phyloP scores from a whole-genome alignment of 1,140 invertebrate species.

The Odontomachus brunneus region DNA sequence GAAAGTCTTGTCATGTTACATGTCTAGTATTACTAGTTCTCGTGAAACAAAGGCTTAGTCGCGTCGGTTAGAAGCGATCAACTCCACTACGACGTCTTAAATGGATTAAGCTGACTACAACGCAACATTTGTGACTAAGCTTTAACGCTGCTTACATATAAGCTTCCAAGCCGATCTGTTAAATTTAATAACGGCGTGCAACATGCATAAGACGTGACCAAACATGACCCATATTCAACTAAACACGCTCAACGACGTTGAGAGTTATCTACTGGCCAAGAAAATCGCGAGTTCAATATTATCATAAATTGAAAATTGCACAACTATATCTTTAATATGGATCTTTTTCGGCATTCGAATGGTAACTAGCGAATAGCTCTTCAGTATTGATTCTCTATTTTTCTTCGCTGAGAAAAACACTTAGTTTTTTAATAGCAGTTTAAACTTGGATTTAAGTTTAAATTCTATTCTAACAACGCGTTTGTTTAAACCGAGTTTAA shows the following conservation, averaged over 20 bases:
- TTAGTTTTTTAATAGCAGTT: no score
- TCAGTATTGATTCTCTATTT: not conserved
- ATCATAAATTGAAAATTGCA: not conserved
- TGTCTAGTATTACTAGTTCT: not conserved
- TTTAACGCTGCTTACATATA: not conserved
- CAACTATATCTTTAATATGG: not conserved
- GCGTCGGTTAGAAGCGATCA: not conserved
- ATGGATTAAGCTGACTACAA: constrained; percentile 1
- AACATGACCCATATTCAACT: not conserved
- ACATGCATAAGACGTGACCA: not conserved
- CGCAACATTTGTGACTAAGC: not conserved
- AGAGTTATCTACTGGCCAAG: not conserved
- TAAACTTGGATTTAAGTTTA: no score
- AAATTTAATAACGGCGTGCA: not conserved
- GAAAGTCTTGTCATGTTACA: not conserved
- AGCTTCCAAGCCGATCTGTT: not conserved
- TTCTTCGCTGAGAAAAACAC: not conserved
- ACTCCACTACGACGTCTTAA: not conserved
- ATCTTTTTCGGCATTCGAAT: not conserved
- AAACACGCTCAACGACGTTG: not conserved
- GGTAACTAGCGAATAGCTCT: not conserved
- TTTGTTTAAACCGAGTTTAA: no score
- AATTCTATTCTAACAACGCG: no score
- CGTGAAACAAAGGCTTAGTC: not conserved
- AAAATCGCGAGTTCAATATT: not conserved